Base-by-base conservation (phyloP, 1,140 invertebrate species). In the Aphelinus atriplicis region DNA sequence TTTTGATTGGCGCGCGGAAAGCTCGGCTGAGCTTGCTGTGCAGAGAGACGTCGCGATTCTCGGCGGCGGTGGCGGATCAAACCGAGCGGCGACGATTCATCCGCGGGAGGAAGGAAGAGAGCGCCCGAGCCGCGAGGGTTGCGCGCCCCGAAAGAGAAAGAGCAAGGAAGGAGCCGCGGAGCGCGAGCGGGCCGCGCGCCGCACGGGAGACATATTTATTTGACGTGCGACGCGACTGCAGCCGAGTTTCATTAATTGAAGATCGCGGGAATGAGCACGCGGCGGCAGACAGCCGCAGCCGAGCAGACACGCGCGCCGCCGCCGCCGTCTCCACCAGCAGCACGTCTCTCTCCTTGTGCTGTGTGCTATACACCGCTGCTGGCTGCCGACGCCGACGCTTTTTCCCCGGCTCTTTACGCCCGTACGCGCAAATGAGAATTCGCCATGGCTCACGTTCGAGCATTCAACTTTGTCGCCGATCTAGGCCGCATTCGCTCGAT, bases 211-310 rank as follows among this genome's bases (percentile, higher is more conserved):
- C 86, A 87, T 88, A 88, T 88, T 88, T 88, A 87, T 88, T 88
- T 88, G 86, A 88, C 86, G 84, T 88, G 87, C 85, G 85, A 88
- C 85, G 86, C 85, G 85, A 87, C 86, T 87, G 86, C 86, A 87
- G 79, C 86, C 84, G 85, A 88, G 86, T 88, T 88, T 88, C 87
- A 88, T 88, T 88, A 88, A 88, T 88, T 88, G 86, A 88, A 87
- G 87, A 88, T 88, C 87, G 85, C 85, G 84, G 81, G 83, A 87
- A 87, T 85, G 86, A 87, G 82, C 84, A 81, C 81, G 86, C 84
- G 82, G 82, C 82, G 83, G 78, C 82, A 86, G 85, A 86, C 84
- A 85, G 83, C 83, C 48, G 47, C 45, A 81, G 77, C 79, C 79
- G 81, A 83, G 82, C 83, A 86, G 81, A 79, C 82, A 80, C 78